phyloP scores from a whole-genome alignment of 2,888 invertebrate species.

The Pollenia angustigena region DNA sequence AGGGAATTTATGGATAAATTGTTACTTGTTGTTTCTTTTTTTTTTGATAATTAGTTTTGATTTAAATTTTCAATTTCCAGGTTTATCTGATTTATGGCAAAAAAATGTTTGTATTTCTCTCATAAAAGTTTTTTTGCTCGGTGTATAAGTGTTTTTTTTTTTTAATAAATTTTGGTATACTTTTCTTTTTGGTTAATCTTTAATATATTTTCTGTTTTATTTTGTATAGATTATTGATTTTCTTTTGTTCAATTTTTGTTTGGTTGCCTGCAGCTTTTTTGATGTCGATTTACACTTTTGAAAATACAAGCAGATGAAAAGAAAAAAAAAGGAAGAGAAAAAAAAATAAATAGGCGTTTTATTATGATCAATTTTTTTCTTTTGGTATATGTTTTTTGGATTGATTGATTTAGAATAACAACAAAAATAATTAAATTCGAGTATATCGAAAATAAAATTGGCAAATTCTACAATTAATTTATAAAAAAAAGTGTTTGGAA shows the following conservation, averaged over 20 bases:
- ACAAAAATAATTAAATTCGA: constrained; percentile 19
- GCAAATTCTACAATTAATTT: constrained; percentile 15
- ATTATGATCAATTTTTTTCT: constrained; percentile 27
- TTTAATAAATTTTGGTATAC: constrained; percentile 57
- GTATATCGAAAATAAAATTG: not conserved
- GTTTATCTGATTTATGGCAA: no score
- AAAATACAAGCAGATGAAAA: constrained; percentile 52
- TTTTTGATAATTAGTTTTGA: constrained; percentile 30
- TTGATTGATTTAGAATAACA: constrained; percentile 36
- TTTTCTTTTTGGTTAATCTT: constrained; percentile 63
- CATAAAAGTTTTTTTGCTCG: no score
- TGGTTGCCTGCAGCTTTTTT: constrained; percentile 66
- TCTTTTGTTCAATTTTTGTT: constrained; percentile 74
- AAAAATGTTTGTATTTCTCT: no score
- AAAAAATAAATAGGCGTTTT: constrained; percentile 27
- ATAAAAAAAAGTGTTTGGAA: constrained; percentile 18
- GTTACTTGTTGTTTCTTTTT: no score
- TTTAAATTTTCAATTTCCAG: not conserved
- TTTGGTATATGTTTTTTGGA: constrained; percentile 12
- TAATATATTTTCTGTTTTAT: constrained; percentile 57
- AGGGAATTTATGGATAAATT: no score
- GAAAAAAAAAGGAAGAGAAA: constrained; percentile 26
- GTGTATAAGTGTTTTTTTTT: constrained; percentile 31
- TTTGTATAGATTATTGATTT: constrained; percentile 68
- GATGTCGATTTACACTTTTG: constrained; percentile 68